Evolutionary conservation across 2,113 vertebrate species (phyloP).

Genomic region (Daubentonia madagascariensis): DNA sequence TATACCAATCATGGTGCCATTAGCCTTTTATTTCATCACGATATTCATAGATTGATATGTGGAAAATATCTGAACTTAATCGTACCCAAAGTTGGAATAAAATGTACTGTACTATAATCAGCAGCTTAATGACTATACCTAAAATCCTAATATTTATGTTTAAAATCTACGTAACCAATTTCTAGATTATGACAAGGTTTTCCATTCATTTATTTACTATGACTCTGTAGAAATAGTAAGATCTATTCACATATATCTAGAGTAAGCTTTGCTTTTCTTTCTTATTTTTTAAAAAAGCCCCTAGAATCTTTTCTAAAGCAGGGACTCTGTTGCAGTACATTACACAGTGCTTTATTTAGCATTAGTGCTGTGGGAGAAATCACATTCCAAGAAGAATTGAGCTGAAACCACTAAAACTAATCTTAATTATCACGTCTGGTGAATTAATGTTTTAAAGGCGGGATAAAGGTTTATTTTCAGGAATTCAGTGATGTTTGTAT

Average conservation of each 20-base stretch:
- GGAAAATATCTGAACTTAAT: not conserved
- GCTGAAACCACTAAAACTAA: constrained; percentile 68
- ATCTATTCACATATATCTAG: not conserved
- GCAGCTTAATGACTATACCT: not conserved
- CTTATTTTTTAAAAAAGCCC: not conserved
- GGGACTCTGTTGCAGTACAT: not conserved
- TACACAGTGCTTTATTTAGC: constrained; percentile 68
- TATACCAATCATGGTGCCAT: not conserved
- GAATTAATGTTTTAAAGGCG: constrained; percentile 74
- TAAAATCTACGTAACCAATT: not conserved
- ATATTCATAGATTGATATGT: not conserved
- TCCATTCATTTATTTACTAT: not conserved
- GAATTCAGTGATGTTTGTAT: constrained; percentile 63
- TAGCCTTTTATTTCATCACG: not conserved
- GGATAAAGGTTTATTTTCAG: constrained; percentile 61
- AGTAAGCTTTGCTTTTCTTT: constrained; percentile 10
- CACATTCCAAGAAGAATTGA: constrained; percentile 53
- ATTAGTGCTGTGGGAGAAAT: constrained; percentile 56
- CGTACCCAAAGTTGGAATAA: not conserved
- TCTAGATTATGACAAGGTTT: not conserved
- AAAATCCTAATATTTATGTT: not conserved
- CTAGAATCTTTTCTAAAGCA: constrained; percentile 46
- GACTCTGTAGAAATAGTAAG: not conserved
- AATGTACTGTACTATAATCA: not conserved
- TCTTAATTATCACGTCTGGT: constrained; percentile 79